Evolutionary conservation across 1,140 invertebrate genomes (phyloP).

Genomic region (Lethrus apterus): DNA sequence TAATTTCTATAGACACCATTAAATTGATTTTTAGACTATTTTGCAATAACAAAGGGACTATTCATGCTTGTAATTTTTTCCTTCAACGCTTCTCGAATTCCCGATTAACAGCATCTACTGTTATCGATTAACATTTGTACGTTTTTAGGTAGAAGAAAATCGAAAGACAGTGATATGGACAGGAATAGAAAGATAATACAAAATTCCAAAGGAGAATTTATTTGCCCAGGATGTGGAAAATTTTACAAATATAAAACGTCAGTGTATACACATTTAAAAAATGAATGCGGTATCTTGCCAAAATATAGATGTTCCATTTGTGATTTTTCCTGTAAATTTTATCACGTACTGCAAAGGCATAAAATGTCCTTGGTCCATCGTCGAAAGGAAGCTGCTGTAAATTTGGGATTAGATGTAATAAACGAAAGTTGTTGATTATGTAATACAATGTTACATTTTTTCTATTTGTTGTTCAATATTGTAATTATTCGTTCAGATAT

Average conservation of each 20-base stretch:
- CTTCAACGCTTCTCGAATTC: too few relatives aligned
- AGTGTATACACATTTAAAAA: slow-evolving; percentile 23
- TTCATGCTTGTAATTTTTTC: too few relatives aligned
- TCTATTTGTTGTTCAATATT: too few relatives aligned
- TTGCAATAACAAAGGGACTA: too few relatives aligned
- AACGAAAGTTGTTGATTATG: too few relatives aligned
- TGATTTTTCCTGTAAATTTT: slow-evolving; percentile 26
- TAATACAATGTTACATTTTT: too few relatives aligned
- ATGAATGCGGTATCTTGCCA: slow-evolving; percentile 22
- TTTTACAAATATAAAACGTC: slow-evolving; percentile 26
- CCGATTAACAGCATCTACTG: too few relatives aligned
- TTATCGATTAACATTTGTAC: too few relatives aligned
- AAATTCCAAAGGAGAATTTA: slow-evolving; percentile 12
- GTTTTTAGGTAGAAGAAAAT: slow-evolving; percentile 11
- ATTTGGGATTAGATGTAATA: too few relatives aligned
- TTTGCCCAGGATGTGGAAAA: slow-evolving; percentile 22
- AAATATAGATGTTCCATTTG: slow-evolving; percentile 25
- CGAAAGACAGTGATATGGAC: slow-evolving; percentile 1
- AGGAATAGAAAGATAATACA: slow-evolving; percentile 5
- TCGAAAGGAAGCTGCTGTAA: slow-evolving; percentile 12
- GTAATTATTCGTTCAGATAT: too few relatives aligned
- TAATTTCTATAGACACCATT: too few relatives aligned
- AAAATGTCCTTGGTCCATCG: slow-evolving; percentile 24
- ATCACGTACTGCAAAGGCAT: slow-evolving; percentile 27
- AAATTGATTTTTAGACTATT: too few relatives aligned